Evolutionary conservation across 1,140 invertebrate species (phyloP), one percentile per base, ranked within the genome.

Genomic region (Diuraphis noxia): DNA sequence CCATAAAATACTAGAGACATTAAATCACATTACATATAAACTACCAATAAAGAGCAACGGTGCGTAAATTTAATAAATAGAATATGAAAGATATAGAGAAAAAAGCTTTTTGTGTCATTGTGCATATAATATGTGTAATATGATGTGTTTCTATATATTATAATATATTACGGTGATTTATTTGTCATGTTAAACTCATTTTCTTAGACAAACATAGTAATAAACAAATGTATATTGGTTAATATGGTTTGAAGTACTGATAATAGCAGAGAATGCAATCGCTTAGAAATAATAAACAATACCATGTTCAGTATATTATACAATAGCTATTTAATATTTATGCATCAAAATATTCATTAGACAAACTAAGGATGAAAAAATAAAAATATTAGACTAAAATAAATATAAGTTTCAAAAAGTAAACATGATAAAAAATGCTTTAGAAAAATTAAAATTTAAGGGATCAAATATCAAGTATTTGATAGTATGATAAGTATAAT

Each of bases 11-110:
- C 41, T 34, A 40, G 13, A 13, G 30, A 85, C 43, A 34, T 82
- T 82, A 49, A 49, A 49, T 49, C 41, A 21, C n/a, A 86, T 86
- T 49, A 23, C 43, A 86, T 21, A 84, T 21, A 49, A 52, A 86
- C 21, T 34, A 46, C n/a, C 82, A 30, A 85, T 46, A 46, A 85
- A 85, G n/a, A 34, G 41, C 34, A 49, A 34, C 17, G 84, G 34
- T 10, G 40, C 43, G 84, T 85, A 85, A 49, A 85, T 85, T 85
- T 46, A 85, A 85, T 34, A 85, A 85, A 85, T 46, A 85, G 49
- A 85, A 85, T 85, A 85, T 46, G 30, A 72, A 72, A 72, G 4
- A 72, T 72, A 72, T 72, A 7, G 7, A 72, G 56, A 72, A 72
- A n/a, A 85, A 34, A 85, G 25, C 23, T 7, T 81, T 81, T 81